Percentiles rank a stretch among this genome's conserved stretches.
phyloP scores from a whole-genome alignment of 2,888 invertebrate genomes.

The Tortricodes alternella region DNA sequence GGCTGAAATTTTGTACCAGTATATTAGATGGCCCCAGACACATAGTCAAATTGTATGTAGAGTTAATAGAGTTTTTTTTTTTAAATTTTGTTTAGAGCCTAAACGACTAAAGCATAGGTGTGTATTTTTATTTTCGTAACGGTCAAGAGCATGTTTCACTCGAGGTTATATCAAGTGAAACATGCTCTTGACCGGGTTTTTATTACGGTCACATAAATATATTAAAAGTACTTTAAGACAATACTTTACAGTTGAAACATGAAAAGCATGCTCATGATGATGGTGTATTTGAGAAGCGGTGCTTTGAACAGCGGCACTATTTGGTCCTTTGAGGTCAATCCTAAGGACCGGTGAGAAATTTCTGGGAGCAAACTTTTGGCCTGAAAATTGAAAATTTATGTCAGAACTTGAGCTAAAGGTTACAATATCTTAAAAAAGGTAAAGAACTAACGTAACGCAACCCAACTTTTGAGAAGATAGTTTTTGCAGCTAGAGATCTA shows the following conservation, averaged over 20 bases:
- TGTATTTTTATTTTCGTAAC: too few relatives aligned
- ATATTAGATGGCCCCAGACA: too few relatives aligned
- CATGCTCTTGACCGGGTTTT: too few relatives aligned
- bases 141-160: too few relatives aligned
- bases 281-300: constrained; percentile 77
- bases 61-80: too few relatives aligned
- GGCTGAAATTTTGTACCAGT: too few relatives aligned
- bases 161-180: background rate
- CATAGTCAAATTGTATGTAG: too few relatives aligned
- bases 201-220: background rate
- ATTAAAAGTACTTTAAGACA: background rate
- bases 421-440: background rate
- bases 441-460: too few relatives aligned
- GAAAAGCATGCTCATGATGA: constrained; percentile 70
- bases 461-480: too few relatives aligned
- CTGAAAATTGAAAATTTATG: constrained; percentile 38
- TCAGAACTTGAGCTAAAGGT: background rate
- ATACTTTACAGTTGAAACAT: constrained; percentile 83
- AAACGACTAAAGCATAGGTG: too few relatives aligned
- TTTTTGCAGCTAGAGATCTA: too few relatives aligned
- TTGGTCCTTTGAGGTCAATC: constrained; percentile 54
- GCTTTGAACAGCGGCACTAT: constrained; percentile 74
- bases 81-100: too few relatives aligned
- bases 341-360: constrained; percentile 46
- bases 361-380: constrained; percentile 54